These are phyloP conservation scores for Mamestra brassicae DNA, from an alignment of 2,888 invertebrate species.

Conservation along the genomic window DNA sequence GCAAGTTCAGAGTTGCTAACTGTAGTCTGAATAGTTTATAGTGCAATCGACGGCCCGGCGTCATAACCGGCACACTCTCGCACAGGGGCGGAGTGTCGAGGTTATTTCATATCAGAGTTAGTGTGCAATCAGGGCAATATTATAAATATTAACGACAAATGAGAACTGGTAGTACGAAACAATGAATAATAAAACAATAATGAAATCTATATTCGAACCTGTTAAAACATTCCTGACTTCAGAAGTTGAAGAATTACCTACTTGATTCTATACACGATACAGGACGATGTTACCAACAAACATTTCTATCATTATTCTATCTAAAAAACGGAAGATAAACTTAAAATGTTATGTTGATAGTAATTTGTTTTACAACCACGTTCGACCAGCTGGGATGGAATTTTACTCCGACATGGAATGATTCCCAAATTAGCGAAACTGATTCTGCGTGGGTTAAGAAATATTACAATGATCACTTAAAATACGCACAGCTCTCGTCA, in stretches of 20 bases:
- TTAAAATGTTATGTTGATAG: conserved; percentile 19
- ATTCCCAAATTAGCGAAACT: conserved; percentile 40
- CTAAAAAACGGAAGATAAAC: background rate
- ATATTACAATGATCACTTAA: conserved; percentile 50
- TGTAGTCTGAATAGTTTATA: conserved; percentile 52
- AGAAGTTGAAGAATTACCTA: background rate
- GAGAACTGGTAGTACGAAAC: background rate
- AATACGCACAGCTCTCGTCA: conserved; percentile 6
- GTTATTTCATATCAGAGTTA: conserved; percentile 7
- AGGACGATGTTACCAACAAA: background rate
- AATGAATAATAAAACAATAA: background rate
- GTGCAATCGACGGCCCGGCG: conserved; percentile 12
- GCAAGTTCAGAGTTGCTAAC: conserved; percentile 38
- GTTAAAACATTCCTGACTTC: background rate
- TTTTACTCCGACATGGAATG: conserved; percentile 28
- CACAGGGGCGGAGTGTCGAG: background rate
- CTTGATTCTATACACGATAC: too few species aligned
- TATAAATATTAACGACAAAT: background rate
- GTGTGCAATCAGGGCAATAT: background rate
- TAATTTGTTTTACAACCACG: conserved; percentile 23
- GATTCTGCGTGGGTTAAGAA: conserved; percentile 35
- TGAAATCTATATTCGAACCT: background rate
- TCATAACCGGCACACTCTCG: background rate
- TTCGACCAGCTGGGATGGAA: conserved; percentile 5
- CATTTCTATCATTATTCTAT: conserved; percentile 3